Evolutionary conservation across 2,797 vertebrate species (phyloP).

Genomic region (Tokudaia muenninki): DNA sequence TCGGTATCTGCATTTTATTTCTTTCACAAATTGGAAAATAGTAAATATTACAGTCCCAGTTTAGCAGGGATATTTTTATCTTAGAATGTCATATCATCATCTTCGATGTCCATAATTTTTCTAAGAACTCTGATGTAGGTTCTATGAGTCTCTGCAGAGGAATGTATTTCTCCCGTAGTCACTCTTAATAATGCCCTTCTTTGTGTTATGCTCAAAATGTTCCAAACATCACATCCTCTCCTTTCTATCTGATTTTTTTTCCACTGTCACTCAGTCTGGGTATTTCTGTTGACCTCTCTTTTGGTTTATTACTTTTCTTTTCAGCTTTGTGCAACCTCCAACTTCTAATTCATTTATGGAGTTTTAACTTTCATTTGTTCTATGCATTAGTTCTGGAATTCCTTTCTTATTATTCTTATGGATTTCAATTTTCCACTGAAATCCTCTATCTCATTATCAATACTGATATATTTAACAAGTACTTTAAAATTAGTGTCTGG

Average conservation of each 20-base stretch:
- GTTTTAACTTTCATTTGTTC: conserved; percentile 41
- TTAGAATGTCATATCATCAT: neutral
- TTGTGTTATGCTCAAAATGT: neutral
- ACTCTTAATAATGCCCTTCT: neutral
- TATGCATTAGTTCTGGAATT: conserved; percentile 28
- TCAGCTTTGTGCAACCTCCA: neutral
- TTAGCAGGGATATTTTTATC: neutral
- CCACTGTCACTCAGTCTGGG: neutral
- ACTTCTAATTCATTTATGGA: conserved; percentile 30
- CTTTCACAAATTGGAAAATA: conserved; percentile 9
- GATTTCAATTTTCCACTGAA: neutral
- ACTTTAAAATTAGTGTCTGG: neutral
- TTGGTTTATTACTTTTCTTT: conserved; percentile 16
- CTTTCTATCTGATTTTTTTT: conserved; percentile 47
- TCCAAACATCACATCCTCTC: neutral
- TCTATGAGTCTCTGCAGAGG: neutral
- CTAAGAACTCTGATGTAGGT: neutral
- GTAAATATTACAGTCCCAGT: neutral
- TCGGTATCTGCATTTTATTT: conserved; percentile 13
- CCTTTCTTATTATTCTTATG: neutral
- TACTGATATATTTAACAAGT: conserved; percentile 1
- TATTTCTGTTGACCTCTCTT: conserved; percentile 22
- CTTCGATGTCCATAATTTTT: conserved; percentile 21
- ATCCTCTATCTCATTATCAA: neutral
- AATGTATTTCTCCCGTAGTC: neutral